Evolutionary conservation across 92 coral and sea anemone species (phyloP).

Genomic region (Pocillopora meandrina): DNA sequence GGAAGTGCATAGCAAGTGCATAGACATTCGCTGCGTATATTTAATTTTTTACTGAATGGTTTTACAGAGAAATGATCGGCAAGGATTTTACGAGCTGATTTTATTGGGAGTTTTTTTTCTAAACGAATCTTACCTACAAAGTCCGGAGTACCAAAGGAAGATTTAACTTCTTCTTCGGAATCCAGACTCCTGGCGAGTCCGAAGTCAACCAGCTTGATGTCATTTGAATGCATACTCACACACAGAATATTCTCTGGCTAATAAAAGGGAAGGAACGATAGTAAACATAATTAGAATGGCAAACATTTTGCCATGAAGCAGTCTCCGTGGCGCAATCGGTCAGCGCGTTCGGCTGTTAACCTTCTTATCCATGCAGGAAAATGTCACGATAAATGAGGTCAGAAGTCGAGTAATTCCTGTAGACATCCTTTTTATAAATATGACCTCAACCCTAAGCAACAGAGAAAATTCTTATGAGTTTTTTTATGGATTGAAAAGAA

Average conservation of each 20-base stretch:
- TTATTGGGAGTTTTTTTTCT: background rate
- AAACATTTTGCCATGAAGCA: background rate
- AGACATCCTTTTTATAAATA: background rate
- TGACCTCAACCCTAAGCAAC: background rate
- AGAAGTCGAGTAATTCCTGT: background rate
- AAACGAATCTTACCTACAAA: constrained; percentile 76
- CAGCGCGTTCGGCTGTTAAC: constrained; percentile 96
- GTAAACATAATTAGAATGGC: background rate
- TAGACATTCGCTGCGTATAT: too few species aligned
- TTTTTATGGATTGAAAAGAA: too few species aligned
- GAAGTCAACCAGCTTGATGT: constrained; percentile 94
- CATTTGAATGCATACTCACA: constrained; percentile 75
- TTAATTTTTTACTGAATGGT: too few species aligned
- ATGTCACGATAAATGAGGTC: too few species aligned
- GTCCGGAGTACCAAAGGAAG: constrained; percentile 95
- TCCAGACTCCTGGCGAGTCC: constrained; percentile 90
- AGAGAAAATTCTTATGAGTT: too few species aligned
- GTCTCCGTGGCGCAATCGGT: constrained; percentile 92
- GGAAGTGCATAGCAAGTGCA: too few species aligned
- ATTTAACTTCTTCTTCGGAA: constrained; percentile 79
- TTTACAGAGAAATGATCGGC: too few species aligned
- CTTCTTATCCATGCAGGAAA: background rate
- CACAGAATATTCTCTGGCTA: constrained; percentile 98
- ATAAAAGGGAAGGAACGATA: background rate
- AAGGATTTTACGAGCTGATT: too few species aligned